phyloP scores from a whole-genome alignment of 1,140 invertebrate species.

The Lordiphosa collinella region DNA sequence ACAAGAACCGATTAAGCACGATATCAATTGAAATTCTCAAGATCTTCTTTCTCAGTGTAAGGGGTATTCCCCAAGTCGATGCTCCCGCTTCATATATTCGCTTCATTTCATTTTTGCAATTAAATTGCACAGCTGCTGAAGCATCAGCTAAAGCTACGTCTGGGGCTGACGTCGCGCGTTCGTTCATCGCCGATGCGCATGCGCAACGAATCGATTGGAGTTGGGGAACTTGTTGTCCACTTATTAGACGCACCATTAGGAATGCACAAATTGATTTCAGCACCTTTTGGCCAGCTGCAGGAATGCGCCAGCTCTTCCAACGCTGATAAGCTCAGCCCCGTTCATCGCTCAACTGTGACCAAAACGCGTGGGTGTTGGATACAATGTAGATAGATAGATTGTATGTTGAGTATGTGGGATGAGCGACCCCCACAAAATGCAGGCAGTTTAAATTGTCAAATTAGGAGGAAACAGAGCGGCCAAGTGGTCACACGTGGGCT shows the following conservation, averaged over 20 bases:
- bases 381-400: neutral
- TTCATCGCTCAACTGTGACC: neutral
- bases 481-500: constrained; percentile 19
- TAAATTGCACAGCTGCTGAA: constrained; percentile 37
- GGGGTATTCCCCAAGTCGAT: neutral
- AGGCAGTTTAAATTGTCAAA: constrained; percentile 57
- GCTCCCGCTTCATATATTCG: too few species aligned
- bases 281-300: constrained; percentile 24
- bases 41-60: neutral
- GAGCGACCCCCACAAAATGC: constrained; percentile 16
- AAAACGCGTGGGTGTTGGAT: constrained; percentile 14
- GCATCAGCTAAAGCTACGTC: neutral
- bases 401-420: constrained; percentile 21
- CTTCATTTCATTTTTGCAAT: constrained; percentile 22
- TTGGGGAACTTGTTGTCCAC: neutral
- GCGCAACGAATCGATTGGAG: constrained; percentile 32
- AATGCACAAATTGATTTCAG: constrained; percentile 49
- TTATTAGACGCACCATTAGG: constrained; percentile 32
- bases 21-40: too few species aligned
- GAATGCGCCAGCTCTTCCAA: constrained; percentile 36
- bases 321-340: neutral
- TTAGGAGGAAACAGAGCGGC: constrained; percentile 25
- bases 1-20: too few species aligned
- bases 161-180: too few species aligned
- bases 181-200: constrained; percentile 15